These are phyloP conservation scores for Caenorhabditis imperialis DNA, from an alignment of 2,888 invertebrate species.

Conservation along the genomic window DNA sequence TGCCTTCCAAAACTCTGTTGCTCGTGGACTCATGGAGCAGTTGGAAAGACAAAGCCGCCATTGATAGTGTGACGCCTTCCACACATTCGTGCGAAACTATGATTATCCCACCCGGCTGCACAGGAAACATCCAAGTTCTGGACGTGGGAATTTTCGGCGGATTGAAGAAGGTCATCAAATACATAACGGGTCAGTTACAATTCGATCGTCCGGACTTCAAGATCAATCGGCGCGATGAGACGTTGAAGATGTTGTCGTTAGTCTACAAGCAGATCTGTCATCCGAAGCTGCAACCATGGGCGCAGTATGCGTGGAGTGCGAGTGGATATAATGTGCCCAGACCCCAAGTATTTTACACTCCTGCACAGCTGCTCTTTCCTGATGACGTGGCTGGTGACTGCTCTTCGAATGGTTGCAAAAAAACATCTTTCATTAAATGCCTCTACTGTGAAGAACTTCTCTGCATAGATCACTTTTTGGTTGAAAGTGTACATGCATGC, in stretches of 20 bases:
- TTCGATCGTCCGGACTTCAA: not conserved
- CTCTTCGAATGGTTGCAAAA: no score
- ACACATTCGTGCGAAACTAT: not conserved
- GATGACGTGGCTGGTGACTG: no score
- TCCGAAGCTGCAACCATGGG: conserved; percentile 1
- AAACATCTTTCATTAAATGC: no score
- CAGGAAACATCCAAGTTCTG: conserved; percentile 10
- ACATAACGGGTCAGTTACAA: conserved; percentile 1
- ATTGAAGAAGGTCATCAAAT: conserved; percentile 15
- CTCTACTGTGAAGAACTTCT: no score
- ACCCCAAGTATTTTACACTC: not conserved
- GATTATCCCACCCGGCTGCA: conserved; percentile 24
- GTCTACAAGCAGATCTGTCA: conserved; percentile 1
- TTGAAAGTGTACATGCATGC: no score
- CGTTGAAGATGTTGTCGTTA: conserved; percentile 4
- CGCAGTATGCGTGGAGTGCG: not conserved
- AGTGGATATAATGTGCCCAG: no score
- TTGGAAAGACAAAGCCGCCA: conserved; percentile 22
- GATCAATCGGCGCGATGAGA: not conserved
- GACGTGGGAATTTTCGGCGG: conserved; percentile 18
- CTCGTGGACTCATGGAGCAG: conserved; percentile 35
- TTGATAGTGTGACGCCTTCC: not conserved
- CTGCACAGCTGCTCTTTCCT: no score
- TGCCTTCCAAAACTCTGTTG: conserved; percentile 15
- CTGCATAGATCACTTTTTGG: no score